These are phyloP conservation scores for Eretmocerus hayati DNA, from an alignment of 2,888 invertebrate species.

Conservation along the genomic window DNA sequence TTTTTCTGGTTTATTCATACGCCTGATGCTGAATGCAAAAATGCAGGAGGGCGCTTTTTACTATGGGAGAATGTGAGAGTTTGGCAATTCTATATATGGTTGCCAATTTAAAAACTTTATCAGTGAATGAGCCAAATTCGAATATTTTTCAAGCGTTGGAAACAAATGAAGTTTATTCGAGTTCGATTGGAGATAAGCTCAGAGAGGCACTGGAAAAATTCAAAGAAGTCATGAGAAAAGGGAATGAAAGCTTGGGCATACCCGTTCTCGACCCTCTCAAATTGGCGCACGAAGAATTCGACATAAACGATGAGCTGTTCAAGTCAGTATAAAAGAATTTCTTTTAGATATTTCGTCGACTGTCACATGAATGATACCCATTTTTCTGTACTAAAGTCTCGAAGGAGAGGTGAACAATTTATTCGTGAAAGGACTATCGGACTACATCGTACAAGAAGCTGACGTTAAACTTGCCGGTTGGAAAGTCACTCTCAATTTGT, in stretches of 20 bases:
- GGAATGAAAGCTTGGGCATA: constrained; percentile 25
- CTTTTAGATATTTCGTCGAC: too few species aligned
- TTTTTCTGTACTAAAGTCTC: not conserved
- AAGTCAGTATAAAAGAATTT: not conserved
- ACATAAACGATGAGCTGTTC: not conserved
- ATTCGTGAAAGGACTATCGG: constrained; percentile 11
- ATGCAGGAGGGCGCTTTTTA: too few species aligned
- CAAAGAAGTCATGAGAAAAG: constrained; percentile 20
- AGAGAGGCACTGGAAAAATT: constrained; percentile 23
- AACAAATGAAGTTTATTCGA: not conserved
- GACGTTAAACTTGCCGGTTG: constrained; percentile 16
- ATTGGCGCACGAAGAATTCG: not conserved
- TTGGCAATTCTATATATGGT: too few species aligned
- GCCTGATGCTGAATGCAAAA: too few species aligned
- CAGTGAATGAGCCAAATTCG: too few species aligned
- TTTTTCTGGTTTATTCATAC: too few species aligned
- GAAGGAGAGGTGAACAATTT: constrained; percentile 8
- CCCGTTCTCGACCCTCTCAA: constrained; percentile 32
- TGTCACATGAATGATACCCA: too few species aligned
- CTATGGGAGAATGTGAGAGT: too few species aligned
- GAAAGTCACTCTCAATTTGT: constrained; percentile 9
- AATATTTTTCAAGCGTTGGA: too few species aligned
- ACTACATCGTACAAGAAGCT: constrained; percentile 17
- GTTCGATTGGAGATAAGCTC: constrained; percentile 5
- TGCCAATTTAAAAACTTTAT: too few species aligned